Base-by-base conservation (phyloP, 2,797 vertebrate genomes). In the Cirrhinus mrigala region DNA sequence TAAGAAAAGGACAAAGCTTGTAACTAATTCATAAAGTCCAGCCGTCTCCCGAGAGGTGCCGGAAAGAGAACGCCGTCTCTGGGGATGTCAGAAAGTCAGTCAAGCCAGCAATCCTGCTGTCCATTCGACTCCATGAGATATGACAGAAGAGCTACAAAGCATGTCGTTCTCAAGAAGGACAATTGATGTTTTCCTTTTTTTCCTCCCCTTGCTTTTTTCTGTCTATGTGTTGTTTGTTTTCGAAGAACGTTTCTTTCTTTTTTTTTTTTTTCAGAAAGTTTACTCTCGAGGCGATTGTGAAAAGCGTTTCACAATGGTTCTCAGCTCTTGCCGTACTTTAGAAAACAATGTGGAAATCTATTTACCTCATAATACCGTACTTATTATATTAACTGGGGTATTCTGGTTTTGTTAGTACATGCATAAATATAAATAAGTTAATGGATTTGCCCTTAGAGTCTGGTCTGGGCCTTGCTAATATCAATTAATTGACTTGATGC, bases 21-120 rank as follows among this genome's bases (percentile, higher is more conserved):
- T 96, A 95, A 96, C 93, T 96, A 96, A 96, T 96, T 96, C 95
- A 96, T 96, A 95, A 96, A 95, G 94, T 95, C 94, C 94, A 90
- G 87, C 91, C 90, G 92, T 94, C 94, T 94, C 93, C 91, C 90
- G 93, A 91, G 87, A 91, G 89, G 88, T 86, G 88, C 82, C 88
- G 88, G 89, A 90, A 90, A 91, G 85, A 90, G 89, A 88, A 82
- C 75, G 73, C 93, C 91, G 93, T 95, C 95, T 94, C 95, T 75
- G 66, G 94, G 94, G 94, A 95, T 90, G 92, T 94, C 90, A 94
- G 92, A 90, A 92, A 94, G 92, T 93, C 94, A 94, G 94, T 94
- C 94, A 95, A 94, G 93, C 94, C 93, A 88, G 88, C 87, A 87
- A 88, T 90, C 85, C 88, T 89, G 92, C 94, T 95, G 95, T 94